Base-by-base conservation (phyloP, 2,888 invertebrate species). In the Thecophora atra region DNA sequence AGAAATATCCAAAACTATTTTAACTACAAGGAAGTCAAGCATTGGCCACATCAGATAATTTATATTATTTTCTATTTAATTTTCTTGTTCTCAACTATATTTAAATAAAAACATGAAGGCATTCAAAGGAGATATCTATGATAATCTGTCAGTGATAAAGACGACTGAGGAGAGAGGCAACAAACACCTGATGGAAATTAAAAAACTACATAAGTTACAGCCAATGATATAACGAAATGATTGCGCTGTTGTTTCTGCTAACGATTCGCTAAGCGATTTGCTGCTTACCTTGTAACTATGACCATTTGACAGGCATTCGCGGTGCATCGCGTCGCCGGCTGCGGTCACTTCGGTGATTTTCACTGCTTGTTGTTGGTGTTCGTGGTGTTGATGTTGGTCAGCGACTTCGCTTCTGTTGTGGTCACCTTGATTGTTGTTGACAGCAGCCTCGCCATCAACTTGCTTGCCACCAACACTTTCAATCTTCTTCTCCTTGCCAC, bases 241-340 rank as follows among this genome's bases (percentile, higher is more conserved):
- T n/a, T n/a, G n/a, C n/a, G 37, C 37, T 37, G 37, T 37, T 37
- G 30, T 30, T 30, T 6, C 11, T 37, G 37, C 37, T 37, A 37
- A 37, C 37, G 37, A 37, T 37, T 37, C 37, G 11, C 11, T 37
- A 11, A 37, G 11, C 3, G 37, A 37, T 37, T 37, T 37, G 47
- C 47, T 47, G 78, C 85, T 77, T 74, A 90, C 90, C 88, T 88
- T 89, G 78, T 88, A 90, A 73, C 78, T 83, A 70, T 88, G 80
- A 70, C 86, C 88, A 79, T 87, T 88, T 74, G 89, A 88, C 78
- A 83, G 85, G 76, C 77, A 76, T 26, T 85, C 85, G 52, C 81
- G 80, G 37, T 81, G 82, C 79, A 81, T 80, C 47, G 81, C 79
- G 75, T 79, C 72, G 3, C 79, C 80, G 65, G 80, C 80, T 71